Conservation (phyloP, 2,113 vertebrate species). For the Cyanocitta stelleri region DNA sequence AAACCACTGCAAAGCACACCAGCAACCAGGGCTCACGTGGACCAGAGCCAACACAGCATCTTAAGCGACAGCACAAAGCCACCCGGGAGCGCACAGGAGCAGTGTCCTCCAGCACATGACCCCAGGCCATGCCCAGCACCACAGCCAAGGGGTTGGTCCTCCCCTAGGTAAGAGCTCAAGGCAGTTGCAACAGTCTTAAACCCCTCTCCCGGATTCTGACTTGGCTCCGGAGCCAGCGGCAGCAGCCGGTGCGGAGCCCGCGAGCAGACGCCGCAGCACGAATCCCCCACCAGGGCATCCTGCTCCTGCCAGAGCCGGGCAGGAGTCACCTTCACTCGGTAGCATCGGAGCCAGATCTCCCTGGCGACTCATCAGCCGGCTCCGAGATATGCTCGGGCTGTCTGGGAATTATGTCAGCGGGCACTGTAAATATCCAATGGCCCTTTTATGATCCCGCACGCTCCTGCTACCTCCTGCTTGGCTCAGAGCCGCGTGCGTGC, state of each 20-base stretch:
- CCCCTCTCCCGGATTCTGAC: fast-evolving
- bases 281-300: not conserved
- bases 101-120: not conserved
- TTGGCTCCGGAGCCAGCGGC: not conserved
- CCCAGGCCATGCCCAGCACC: not conserved
- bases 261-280: not conserved
- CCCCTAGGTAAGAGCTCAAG: not conserved
- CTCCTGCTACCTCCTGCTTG: not conserved
- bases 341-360: not conserved
- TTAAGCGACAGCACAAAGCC: not conserved
- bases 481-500: not conserved
- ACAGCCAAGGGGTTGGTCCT: not conserved
- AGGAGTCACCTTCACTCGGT: constrained; percentile 18
- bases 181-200: not conserved
- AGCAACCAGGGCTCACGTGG: not conserved
- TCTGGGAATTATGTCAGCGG: constrained; percentile 30
- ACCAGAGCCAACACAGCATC: not conserved
- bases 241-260: not conserved
- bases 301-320: not conserved
- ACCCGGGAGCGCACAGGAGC: not conserved
- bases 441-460: not conserved
- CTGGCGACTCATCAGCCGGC: fast-evolving
- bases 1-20: not conserved
- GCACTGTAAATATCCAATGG: not conserved
- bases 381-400: fast-evolving